A percentile compares a stretch with the other conserved stretches of the same genome.
Evolutionary conservation across 2,888 invertebrate genomes (phyloP).

Genomic region (Leptopilina syphax): DNA sequence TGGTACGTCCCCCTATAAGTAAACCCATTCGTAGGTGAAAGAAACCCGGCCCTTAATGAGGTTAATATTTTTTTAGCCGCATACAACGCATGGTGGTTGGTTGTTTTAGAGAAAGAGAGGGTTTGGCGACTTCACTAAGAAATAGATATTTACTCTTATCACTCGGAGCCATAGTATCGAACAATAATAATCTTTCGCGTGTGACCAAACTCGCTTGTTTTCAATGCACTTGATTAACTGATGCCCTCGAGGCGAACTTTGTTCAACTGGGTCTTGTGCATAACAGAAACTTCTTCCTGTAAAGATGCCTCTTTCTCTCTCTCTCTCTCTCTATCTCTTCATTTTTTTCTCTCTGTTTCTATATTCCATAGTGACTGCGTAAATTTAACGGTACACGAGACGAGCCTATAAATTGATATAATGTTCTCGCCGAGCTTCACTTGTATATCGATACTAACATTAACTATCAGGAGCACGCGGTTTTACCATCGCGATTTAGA

Average conservation of each 20-base stretch:
- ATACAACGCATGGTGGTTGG: background rate
- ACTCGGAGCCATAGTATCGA: conserved; percentile 5
- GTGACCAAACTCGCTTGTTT: conserved; percentile 20
- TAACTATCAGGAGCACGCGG: conserved; percentile 5
- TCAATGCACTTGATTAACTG: conserved; percentile 28
- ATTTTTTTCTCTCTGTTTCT: too few species aligned
- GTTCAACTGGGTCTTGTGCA: background rate
- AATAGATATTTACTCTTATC: conserved; percentile 23
- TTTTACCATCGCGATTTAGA: background rate
- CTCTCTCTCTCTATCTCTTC: too few species aligned
- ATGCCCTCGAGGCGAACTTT: conserved; percentile 19
- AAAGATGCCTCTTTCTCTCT: too few species aligned
- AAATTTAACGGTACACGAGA: conserved; percentile 25
- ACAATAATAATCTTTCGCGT: conserved; percentile 22
- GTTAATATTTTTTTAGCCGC: background rate
- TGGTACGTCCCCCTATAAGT: conserved; percentile 3
- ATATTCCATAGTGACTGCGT: conserved; percentile 11
- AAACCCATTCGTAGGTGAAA: conserved; percentile 31
- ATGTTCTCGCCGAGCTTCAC: conserved; percentile 24
- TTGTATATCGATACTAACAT: conserved; percentile 2
- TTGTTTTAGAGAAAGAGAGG: background rate
- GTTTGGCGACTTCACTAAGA: conserved; percentile 3
- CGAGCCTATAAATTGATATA: conserved; percentile 30
- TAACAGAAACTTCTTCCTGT: too few species aligned
- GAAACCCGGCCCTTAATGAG: conserved; percentile 30